These are phyloP conservation scores for Peromyscus aztecus DNA, from an alignment of 2,797 vertebrate genomes.

Conservation along the genomic window DNA sequence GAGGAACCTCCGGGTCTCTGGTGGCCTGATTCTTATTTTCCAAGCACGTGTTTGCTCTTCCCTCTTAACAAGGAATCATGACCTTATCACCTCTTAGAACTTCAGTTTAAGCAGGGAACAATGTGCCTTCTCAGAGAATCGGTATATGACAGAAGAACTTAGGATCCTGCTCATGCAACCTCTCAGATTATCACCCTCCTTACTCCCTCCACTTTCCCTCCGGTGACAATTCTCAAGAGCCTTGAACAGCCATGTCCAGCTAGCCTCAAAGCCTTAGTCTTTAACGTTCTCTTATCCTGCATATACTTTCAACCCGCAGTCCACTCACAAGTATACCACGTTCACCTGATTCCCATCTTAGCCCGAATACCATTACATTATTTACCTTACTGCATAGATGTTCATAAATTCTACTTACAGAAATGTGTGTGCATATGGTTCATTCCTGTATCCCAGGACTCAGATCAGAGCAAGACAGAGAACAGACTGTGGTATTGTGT, in stretches of 20 bases:
- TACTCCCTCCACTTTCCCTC: background rate
- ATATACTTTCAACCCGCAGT: background rate
- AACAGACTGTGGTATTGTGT: too few relatives aligned
- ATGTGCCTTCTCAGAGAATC: background rate
- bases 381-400: background rate
- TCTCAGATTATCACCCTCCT: background rate
- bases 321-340: background rate
- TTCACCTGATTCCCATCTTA: background rate
- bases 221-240: background rate
- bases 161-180: background rate
- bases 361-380: background rate
- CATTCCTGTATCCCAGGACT: background rate
- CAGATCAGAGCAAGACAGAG: background rate
- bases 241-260: background rate
- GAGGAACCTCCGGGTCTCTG: background rate
- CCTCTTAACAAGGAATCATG: background rate
- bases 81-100: constrained; percentile 19
- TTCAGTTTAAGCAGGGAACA: constrained; percentile 31
- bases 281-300: background rate
- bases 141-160: background rate
- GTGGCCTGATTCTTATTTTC: background rate
- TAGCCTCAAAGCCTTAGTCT: fast-evolving
- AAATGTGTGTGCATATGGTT: background rate
- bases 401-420: background rate
- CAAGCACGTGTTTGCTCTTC: background rate